Base-by-base conservation (phyloP, 2,797 vertebrate species). In the Delichon dasypus region DNA sequence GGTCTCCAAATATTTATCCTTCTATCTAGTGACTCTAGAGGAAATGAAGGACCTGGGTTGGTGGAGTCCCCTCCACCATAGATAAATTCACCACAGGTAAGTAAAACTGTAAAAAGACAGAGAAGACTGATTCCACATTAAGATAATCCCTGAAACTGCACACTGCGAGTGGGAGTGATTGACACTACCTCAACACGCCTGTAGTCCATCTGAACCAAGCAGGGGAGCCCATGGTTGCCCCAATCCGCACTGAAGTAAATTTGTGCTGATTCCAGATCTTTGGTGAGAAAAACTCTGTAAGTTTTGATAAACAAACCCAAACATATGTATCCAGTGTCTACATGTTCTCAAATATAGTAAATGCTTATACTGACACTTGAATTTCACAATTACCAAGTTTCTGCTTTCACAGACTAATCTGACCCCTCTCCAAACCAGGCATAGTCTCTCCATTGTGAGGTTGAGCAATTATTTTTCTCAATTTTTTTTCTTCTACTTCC, bases 391-490 rank as follows among this genome's bases (percentile, higher is more conserved):
- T 68, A 78, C 26, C 32, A 85, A 82, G 29, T 91, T 95, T 94
- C 87, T 91, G 75, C 85, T 95, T 92, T 91, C 64, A 79, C 65
- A 82, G 64, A 68, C 32, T 71, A 40, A 70, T 88, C 12, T 90
- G 62, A 94, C 90, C 61, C 57, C 32, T 84, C 81, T 93, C 55
- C 83, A 89, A 88, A 96, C 51, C 68, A 88, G 70, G 84, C 54
- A 53, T 27, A 47, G 47, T 71, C 77, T 93, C 85, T 83, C 55
- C n/a, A 94, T 95, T 95, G 66, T 71, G 58, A 81, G 45, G 81
- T 95, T 97, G 94, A 82, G 80, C 45, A 96, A 95, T 53, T 51
- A 64, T 66, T 96, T 95, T 78, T 82, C 66, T 93, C 12, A 42
- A 34, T 81, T 58, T 89, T 90, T 85, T 27, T 55, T 9, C 89